These are phyloP conservation scores for Trichoplusia ni DNA, from an alignment of 1,140 invertebrate genomes.

Conservation along the genomic window DNA sequence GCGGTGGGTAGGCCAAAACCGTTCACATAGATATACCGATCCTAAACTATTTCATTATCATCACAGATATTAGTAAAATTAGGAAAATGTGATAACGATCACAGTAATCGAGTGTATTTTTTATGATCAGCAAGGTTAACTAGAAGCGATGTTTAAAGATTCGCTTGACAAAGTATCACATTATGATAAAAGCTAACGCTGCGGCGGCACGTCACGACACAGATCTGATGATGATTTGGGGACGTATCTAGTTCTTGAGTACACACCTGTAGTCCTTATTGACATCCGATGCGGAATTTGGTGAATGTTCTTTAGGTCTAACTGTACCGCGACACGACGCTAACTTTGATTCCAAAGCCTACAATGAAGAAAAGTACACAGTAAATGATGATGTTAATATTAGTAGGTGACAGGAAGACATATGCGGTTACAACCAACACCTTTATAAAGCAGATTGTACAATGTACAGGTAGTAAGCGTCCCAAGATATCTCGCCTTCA, in stretches of 20 bases:
- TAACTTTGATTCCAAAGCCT: conserved; percentile 83
- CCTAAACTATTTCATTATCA: conserved; percentile 64
- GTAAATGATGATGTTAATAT: conserved; percentile 76
- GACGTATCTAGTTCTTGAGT: conserved; percentile 73
- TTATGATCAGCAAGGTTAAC: conserved; percentile 52
- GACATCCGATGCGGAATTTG: conserved; percentile 70
- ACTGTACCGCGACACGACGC: conserved; percentile 81
- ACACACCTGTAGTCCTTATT: conserved; percentile 81
- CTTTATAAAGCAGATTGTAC: conserved; percentile 27
- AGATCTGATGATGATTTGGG: conserved; percentile 37
- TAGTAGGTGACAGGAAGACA: conserved; percentile 62
- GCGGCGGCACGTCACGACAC: conserved; percentile 35
- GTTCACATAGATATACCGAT: conserved; percentile 53
- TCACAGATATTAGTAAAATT: conserved; percentile 76
- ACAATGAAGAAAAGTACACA: conserved; percentile 79
- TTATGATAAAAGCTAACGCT: conserved; percentile 53
- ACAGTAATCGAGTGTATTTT: conserved; percentile 50
- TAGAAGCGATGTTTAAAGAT: conserved; percentile 56
- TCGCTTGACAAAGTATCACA: conserved; percentile 54
- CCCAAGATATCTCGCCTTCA: too few species aligned
- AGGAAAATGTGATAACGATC: conserved; percentile 69
- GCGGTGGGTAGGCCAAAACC: conserved; percentile 74
- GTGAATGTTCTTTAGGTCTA: conserved; percentile 80
- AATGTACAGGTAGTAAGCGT: conserved; percentile 2
- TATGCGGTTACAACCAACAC: conserved; percentile 45